phyloP scores from a whole-genome alignment of 2,888 invertebrate species.

The Belgica antarctica region DNA sequence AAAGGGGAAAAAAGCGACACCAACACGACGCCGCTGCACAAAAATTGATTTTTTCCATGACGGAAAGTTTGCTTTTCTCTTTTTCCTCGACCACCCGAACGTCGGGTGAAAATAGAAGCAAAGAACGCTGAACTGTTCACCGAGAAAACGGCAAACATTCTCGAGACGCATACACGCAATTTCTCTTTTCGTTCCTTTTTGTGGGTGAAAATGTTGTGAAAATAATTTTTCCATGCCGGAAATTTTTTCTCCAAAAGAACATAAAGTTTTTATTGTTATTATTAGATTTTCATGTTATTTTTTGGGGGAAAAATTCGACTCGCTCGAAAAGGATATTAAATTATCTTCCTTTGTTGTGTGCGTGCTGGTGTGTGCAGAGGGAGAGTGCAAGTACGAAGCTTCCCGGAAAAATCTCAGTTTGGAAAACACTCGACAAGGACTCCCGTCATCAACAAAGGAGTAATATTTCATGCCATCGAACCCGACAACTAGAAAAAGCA shows the following conservation, averaged over 20 bases:
- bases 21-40: neutral
- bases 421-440: neutral
- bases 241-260: conserved; percentile 4
- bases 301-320: conserved; percentile 18
- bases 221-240: conserved; percentile 20
- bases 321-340: conserved; percentile 20
- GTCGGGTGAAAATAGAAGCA: neutral
- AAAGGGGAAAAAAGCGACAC: conserved; percentile 18
- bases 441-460: conserved; percentile 8
- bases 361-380: neutral
- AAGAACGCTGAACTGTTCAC: too few species aligned
- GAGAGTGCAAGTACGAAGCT: neutral
- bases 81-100: conserved; percentile 2
- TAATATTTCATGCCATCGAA: conserved; percentile 22
- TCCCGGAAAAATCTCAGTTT: conserved; percentile 15
- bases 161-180: neutral
- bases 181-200: neutral
- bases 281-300: conserved; percentile 28
- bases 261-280: conserved; percentile 29
- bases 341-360: conserved; percentile 14
- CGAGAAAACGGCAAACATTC: neutral
- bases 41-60: conserved; percentile 31
- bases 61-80: conserved; percentile 23
- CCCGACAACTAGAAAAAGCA: neutral
- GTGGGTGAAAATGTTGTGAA: neutral